Base-by-base conservation (phyloP, 2,797 vertebrate species). In the Lagocephalus sceleratus region DNA sequence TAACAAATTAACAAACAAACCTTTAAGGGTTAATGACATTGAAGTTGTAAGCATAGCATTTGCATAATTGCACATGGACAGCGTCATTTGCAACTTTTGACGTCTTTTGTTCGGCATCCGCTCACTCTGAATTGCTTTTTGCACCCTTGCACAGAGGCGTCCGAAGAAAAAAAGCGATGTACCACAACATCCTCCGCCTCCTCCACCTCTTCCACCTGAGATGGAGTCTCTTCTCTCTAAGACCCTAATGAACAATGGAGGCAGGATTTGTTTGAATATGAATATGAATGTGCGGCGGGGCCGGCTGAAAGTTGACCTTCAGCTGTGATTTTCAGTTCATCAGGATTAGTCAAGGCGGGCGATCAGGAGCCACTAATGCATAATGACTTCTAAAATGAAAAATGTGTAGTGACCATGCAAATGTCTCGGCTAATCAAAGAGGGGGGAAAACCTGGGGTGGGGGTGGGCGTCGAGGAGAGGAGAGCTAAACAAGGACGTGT, bases 361-460 rank as follows among this genome's bases (percentile, higher is more conserved):
- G 96, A 98, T 97, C 96, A 96, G 94, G 94, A 94, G 94, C 95
- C 87, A 93, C 95, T 98, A 98, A 98, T 98, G 96, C 96, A 97
- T 99, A 99, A 98, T 98, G 96, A 98, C 96, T 98, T 98, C 96
- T 95, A 96, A 98, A 98, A 98, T 99, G 95, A 98, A 99, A 98
- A 98, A 98, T 97, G 95, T 97, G 95, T 98, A 98, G 97, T 99
- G 97, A 98, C 97, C 96, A 97, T 98, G 95, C 95, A 98, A 98
- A 98, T 98, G 95, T 97, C 97, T 97, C 93, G 91, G 95, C 95
- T 98, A 98, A 99, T 99, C 97, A 99, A 98, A 98, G 95, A 96
- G 93, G 87, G 87, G 82, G 83, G 88, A 92, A 92, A 94, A 95
- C 93, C 94, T 95, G 93, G 93, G 76, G 65, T 57, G 67, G 73